Evolutionary conservation across 1,140 invertebrate species (phyloP), one percentile per base, ranked within the genome.

Genomic region (Radopholus similis): DNA sequence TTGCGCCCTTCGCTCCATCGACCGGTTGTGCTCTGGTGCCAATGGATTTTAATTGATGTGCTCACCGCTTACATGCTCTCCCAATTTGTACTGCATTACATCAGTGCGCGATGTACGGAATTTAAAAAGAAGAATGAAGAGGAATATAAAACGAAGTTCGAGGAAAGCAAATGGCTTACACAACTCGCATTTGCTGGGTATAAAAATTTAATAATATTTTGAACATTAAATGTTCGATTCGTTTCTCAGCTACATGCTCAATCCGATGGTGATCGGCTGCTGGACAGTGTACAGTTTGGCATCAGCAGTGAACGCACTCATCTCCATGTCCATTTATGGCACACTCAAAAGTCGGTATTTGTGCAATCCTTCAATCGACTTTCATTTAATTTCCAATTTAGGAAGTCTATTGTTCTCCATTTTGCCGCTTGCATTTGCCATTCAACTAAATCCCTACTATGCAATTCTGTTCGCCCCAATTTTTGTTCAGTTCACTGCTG

Each of bases 201-300:
- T 3, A 51, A 51, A 21, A 23, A 23, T n/a, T 26, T 5, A 51
- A 0, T 4, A 26, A 51, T 51, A 11, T 51, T 51, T 37, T 58
- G 9, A 21, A 4, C n/a, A n/a, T n/a, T n/a, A n/a, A n/a, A 49
- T 4, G 21, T 68, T 26, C 32, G 26, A 3, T 38, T 40, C 1
- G 15, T 42, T 40, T 2, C 87, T 89, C 62, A 89, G 90, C 0
- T 95, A 94, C 85, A 85, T 95, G 9, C 90, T 95, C 68, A 96
- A 95, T 85, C 95, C 95, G 0, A 92, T 92, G 79, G 89, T 89
- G 35, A 87, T 97, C 49, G 84, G 92, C 15, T 91, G 90, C 71
- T 97, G 93, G 85, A 88, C 90, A n/a, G 91, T 89, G 35, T 88
- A 89, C 79, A 94, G 92, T 0, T 94, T 93, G 4, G 92, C 91